Base-by-base conservation (phyloP, 1,140 invertebrate genomes). In the Luehdorfia chinensis region DNA sequence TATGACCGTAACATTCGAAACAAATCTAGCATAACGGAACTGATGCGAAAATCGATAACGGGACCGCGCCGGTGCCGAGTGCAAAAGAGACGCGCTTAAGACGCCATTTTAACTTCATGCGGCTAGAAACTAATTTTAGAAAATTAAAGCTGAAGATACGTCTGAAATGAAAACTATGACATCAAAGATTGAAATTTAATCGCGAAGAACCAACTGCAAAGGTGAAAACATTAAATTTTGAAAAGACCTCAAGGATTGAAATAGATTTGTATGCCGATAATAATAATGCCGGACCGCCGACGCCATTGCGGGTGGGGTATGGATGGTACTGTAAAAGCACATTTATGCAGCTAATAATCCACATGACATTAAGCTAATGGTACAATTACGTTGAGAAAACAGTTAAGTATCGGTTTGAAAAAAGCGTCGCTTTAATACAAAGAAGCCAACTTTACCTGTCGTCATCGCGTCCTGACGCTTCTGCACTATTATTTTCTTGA, bases 391-490 rank as follows among this genome's bases (percentile, higher is more conserved):
- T 39, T 49, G 48, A 25, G 23, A 25, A 48, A 31, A 50, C 27
- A 37, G 16, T 30, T 36, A 28, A 48, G 5, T 21, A 30, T 37
- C 7, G 13, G n/a, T 45, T 37, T 39, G 49, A 39, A 23, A 9
- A 56, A 32, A 31, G 28, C 43, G 12, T 31, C 31, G n/a, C 21
- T 1, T 34, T 32, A 2, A 32, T 34, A 34, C 53, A 62, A 45
- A 2, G 47, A 54, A 60, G 59, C 45, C 21, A 70, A 64, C 52
- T 53, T 70, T 92, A 93, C 92, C 91, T 92, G 89, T 93, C 92
- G 87, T 93, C 92, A 87, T 92, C 91, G 70, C 91, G 90, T 73
- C 91, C 91, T 23, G 91, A 90, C 44, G 89, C 88, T 76, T 90
- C 89, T 12, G 89, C 88, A 84, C 90, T 89, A 55, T 90, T 91